Evolutionary conservation across 2,797 vertebrate genomes (phyloP), one percentile per base, ranked within the genome.

Genomic region (Enteromius afrohamiltoni): DNA sequence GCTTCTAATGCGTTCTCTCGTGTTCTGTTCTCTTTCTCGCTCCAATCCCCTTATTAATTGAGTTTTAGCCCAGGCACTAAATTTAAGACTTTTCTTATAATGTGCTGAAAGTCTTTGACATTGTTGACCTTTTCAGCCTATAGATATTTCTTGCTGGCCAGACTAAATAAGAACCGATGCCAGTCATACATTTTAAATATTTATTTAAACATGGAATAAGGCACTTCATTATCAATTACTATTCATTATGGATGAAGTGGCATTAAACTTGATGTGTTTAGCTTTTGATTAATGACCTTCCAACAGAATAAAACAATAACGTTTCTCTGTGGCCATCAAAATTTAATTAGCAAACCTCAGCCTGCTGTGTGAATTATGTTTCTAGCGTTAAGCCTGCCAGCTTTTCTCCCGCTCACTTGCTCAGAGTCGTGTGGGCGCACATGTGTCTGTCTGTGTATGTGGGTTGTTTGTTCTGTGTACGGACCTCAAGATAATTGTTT

Each of bases 261-360:
- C 75, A 83, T 83, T 87, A 67, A 79, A 80, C 70, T 77, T 81
- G 78, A 87, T 85, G 83, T 77, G 42, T 67, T 82, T 71, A 78
- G 84, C 76, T 29, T 85, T 87, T 88, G 78, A 88, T 88, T 82
- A 85, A 84, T 81, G 78, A 76, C 29, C 82, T 88, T 87, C 75
- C 77, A 83, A 62, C 68, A 79, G 64, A 84, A 83, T 86, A 75
- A 87, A 88, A 88, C 85, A 82, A 87, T 88, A 85, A 87, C 40
- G 83, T 85, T 87, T 80, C 78, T 83, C 84, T 68, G 62, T 84
- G 86, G 84, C 65, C 68, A 88, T 89, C 80, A 90, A 88, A 86
- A 83, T 86, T 64, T 86, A 83, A 90, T 89, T 83, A 86, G 85
- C 80, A 83, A 83, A 84, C 71, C 58, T 49, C 67, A 45, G 80